Conservation (phyloP, 1,140 invertebrate genomes). For the Halesus radiatus region DNA sequence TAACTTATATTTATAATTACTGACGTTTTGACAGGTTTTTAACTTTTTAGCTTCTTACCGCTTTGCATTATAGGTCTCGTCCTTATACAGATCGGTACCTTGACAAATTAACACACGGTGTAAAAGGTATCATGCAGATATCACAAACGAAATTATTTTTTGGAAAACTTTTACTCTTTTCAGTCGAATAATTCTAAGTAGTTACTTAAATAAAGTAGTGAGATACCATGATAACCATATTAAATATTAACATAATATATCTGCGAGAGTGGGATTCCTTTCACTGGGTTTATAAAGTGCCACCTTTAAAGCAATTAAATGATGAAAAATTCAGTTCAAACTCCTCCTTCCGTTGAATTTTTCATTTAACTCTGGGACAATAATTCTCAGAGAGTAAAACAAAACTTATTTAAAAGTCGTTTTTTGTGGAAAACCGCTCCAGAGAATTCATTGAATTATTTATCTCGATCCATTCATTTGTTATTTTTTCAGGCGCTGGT, state of each 20-base stretch:
- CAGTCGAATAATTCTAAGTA: too few relatives aligned
- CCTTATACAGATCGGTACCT: too few relatives aligned
- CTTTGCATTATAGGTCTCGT: too few relatives aligned
- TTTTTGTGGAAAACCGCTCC: background rate
- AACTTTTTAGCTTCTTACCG: too few relatives aligned
- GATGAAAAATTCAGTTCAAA: constrained; percentile 11
- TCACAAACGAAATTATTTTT: too few relatives aligned
- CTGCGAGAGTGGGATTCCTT: background rate
- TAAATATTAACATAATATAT: constrained; percentile 1
- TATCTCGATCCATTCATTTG: background rate
- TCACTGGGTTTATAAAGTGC: background rate
- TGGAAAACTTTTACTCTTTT: too few relatives aligned
- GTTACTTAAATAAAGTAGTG: too few relatives aligned
- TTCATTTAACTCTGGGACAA: constrained; percentile 8
- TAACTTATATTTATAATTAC: too few relatives aligned
- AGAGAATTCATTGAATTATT: constrained; percentile 4
- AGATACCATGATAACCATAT: background rate
- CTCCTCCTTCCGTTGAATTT: background rate
- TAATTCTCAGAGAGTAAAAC: constrained; percentile 7
- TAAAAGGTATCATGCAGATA: too few relatives aligned
- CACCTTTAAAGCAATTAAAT: constrained; percentile 25
- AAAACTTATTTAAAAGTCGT: constrained; percentile 26
- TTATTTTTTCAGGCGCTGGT: background rate
- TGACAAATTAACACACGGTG: too few relatives aligned
- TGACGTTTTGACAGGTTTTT: too few relatives aligned